Conservation (phyloP, 2,888 invertebrate genomes). For the Drosophila stalkeri region DNA sequence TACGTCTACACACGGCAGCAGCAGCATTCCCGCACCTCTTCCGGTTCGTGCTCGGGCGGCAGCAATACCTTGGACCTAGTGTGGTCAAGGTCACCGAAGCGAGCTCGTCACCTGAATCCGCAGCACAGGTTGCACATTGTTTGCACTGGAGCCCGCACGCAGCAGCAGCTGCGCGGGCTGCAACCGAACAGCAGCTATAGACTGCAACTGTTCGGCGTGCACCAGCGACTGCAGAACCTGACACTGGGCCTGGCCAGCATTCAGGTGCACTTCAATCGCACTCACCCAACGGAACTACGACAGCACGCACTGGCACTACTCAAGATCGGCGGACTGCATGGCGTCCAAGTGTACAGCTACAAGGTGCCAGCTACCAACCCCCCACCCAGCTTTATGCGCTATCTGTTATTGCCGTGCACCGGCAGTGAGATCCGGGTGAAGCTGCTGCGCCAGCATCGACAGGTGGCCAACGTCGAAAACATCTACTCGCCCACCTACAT, state of each 20-base stretch:
- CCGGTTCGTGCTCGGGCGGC: conserved; percentile 49
- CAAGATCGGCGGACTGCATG: conserved; percentile 86
- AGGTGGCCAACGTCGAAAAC: conserved; percentile 82
- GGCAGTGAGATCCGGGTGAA: conserved; percentile 86
- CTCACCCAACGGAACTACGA: conserved; percentile 84
- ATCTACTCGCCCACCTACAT: conserved; percentile 86
- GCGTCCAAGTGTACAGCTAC: conserved; percentile 86
- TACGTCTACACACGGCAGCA: conserved; percentile 58
- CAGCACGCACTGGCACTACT: conserved; percentile 86
- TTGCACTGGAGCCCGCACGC: conserved; percentile 83
- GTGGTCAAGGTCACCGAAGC: conserved; percentile 79
- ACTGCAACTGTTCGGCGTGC: conserved; percentile 84
- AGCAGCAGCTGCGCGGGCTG: conserved; percentile 81
- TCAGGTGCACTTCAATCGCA: conserved; percentile 82
- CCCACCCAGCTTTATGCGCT: conserved; percentile 66
- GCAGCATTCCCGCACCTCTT: conserved; percentile 21
- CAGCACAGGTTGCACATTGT: conserved; percentile 75
- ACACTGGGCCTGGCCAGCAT: conserved; percentile 81
- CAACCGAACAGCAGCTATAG: conserved; percentile 82
- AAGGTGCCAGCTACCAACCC: conserved; percentile 85
- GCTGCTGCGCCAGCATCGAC: conserved; percentile 84
- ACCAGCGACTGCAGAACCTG: conserved; percentile 83
- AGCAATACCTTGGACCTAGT: conserved; percentile 72
- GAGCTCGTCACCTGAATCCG: conserved; percentile 75
- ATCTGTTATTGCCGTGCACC: conserved; percentile 87